Base-by-base conservation (phyloP, 2,113 vertebrate genomes). In the Macrotis lagotis region DNA sequence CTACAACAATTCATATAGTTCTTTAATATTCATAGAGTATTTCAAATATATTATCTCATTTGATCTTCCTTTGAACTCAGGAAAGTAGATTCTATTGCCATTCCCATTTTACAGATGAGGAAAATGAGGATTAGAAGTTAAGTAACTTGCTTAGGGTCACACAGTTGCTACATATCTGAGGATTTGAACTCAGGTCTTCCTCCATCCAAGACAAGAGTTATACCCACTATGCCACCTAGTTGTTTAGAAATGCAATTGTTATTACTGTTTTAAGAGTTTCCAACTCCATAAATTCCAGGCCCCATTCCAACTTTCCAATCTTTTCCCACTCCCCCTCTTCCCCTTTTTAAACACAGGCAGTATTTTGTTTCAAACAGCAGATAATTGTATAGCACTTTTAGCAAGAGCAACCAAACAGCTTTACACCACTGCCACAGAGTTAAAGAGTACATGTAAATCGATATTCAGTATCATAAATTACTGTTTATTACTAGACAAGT, bases 401-500 rank as follows among this genome's bases (percentile, higher is more conserved):
- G 28, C 89, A 93, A 96, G 94, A 97, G 93, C 89, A 95, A 96
- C 91, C 93, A 25, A 97, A 97, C 31, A 96, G 59, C 91, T 96
- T 98, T 97, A 96, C 95, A 89, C 52, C 92, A 94, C 53, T 97
- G 96, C 95, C 94, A 96, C 92, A 47, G 89, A 97, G 89, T 95
- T 94, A 96, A 96, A 93, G 89, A 97, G 88, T 95, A 96, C 96
- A 55, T 96, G 96, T 96, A 98, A 98, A 97, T 94, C 88, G 59
- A 94, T 93, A 95, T 12, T 1, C 44, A 50, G 53, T 93, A 96
- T 94, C 95, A 97, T 96, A 98, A 98, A 98, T 98, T 96, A 98
- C 93, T 98, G 97, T 98, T 98, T 98, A 97, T 97, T 97, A 95
- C 94, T 94, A 98, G 94, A 95, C 50, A 97, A 98, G 97, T 97